Percentiles rank a stretch among this genome's conserved stretches.
These are phyloP conservation scores for Lophius americanus DNA, from an alignment of 2,797 vertebrate species.

Conservation along the genomic window DNA sequence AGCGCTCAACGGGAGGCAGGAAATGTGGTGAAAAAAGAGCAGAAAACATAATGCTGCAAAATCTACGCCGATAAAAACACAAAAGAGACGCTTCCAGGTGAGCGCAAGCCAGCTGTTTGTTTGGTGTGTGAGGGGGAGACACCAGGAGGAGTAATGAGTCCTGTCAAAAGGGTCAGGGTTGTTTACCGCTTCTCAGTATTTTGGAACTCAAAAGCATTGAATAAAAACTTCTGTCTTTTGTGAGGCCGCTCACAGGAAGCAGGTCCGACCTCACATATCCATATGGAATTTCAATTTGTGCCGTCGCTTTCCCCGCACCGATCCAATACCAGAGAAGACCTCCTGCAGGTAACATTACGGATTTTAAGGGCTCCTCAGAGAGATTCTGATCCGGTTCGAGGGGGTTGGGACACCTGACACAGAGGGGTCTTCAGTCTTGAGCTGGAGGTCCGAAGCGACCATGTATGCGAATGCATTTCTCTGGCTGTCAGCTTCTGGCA, in stretches of 20 bases:
- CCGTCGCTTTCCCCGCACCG: slow-evolving; percentile 6
- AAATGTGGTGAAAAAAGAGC: slow-evolving; percentile 7
- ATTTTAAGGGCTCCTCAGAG: slow-evolving; percentile 11
- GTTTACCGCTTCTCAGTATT: slow-evolving; percentile 28
- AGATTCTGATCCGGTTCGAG: slow-evolving; percentile 38
- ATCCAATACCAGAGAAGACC: slow-evolving; percentile 58
- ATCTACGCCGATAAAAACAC: slow-evolving; percentile 32
- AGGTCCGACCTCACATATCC: slow-evolving; percentile 52
- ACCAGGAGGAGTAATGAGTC: slow-evolving; percentile 6
- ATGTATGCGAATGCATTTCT: slow-evolving; percentile 29
- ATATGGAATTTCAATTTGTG: slow-evolving; percentile 55
- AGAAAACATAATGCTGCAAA: slow-evolving; percentile 12
- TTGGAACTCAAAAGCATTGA: slow-evolving; percentile 17
- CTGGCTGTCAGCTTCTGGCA: slow-evolving; percentile 35
- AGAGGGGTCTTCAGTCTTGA: slow-evolving; percentile 31
- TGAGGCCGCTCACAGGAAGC: slow-evolving; percentile 31
- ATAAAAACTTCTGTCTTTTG: slow-evolving; percentile 33
- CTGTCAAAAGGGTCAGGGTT: slow-evolving; percentile 16
- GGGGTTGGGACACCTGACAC: slow-evolving; percentile 30
- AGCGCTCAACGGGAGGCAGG: slow-evolving; percentile 6
- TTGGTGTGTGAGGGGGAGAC: slow-evolving; percentile 24
- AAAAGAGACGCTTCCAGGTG: slow-evolving; percentile 19
- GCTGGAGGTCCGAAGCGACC: slow-evolving; percentile 50
- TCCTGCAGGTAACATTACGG: slow-evolving; percentile 48
- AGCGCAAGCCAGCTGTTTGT: slow-evolving; percentile 1